Evolutionary conservation across 1,140 invertebrate species (phyloP).

Genomic region (Idris sp.): DNA sequence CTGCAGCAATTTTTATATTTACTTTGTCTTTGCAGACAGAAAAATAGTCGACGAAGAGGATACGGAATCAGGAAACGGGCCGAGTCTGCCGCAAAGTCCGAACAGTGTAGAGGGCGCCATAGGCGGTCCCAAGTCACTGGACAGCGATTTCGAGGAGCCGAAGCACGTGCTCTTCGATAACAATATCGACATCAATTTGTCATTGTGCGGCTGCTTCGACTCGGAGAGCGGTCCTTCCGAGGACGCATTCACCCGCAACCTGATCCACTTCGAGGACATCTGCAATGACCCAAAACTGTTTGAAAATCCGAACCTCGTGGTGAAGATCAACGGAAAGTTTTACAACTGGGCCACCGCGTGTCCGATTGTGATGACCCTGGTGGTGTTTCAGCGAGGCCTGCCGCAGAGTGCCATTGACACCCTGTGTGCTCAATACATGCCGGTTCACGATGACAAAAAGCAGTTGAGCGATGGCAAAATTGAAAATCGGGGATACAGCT

Average conservation of each 20-base stretch:
- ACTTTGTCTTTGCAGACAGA: too few relatives aligned
- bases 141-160: slow-evolving; percentile 89
- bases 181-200: slow-evolving; percentile 84
- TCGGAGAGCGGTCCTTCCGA: slow-evolving; percentile 80
- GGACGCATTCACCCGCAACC: slow-evolving; percentile 85
- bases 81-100: slow-evolving; percentile 95
- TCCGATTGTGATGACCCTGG: slow-evolving; percentile 90
- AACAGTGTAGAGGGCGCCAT: slow-evolving; percentile 89
- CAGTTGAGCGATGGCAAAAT: slow-evolving; percentile 67
- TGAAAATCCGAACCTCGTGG: slow-evolving; percentile 90
- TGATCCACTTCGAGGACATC: slow-evolving; percentile 91
- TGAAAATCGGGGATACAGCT: slow-evolving; percentile 75
- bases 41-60: slow-evolving; percentile 87
- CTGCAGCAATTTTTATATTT: too few relatives aligned
- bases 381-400: slow-evolving; percentile 90
- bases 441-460: slow-evolving; percentile 70
- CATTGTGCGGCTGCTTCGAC: slow-evolving; percentile 88
- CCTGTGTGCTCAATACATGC: slow-evolving; percentile 76
- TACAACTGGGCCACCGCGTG: slow-evolving; percentile 93
- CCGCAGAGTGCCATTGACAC: slow-evolving; percentile 78
- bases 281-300: slow-evolving; percentile 88
- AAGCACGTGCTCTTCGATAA: slow-evolving; percentile 81
- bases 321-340: slow-evolving; percentile 91
- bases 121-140: slow-evolving; percentile 83
- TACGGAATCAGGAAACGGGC: slow-evolving; percentile 95